Conservation (phyloP, 2,797 vertebrate species). For the Peromyscus melanophrys region DNA sequence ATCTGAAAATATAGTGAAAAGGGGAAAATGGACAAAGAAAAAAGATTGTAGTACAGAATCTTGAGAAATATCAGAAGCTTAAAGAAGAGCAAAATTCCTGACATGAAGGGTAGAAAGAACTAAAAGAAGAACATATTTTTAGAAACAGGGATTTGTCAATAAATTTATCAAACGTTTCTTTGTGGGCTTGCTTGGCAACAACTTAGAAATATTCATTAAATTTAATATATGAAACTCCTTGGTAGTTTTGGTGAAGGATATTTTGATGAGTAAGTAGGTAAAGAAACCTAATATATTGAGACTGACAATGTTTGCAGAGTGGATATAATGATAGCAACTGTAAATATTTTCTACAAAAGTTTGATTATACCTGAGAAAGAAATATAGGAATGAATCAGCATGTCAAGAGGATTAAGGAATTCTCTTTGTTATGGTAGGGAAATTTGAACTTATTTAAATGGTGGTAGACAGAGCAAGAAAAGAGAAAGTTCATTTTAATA, state of each 20-base stretch:
- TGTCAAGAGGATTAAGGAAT: neutral
- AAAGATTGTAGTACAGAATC: neutral
- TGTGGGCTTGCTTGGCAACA: neutral
- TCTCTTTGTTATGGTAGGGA: neutral
- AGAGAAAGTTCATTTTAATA: neutral
- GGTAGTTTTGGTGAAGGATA: neutral
- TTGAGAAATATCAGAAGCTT: neutral
- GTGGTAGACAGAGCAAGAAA: neutral
- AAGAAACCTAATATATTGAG: neutral
- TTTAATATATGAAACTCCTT: slow-evolving; percentile 10
- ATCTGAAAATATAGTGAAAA: slow-evolving; percentile 27
- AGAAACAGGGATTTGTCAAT: neutral
- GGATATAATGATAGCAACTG: neutral
- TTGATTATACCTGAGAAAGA: neutral
- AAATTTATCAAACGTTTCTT: neutral
- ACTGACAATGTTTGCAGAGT: neutral
- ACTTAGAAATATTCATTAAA: neutral
- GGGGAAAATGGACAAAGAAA: neutral
- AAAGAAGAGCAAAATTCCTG: neutral
- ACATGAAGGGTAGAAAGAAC: neutral
- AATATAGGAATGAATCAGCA: neutral
- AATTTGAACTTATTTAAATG: slow-evolving; percentile 9
- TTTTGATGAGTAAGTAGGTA: neutral
- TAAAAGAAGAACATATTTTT: slow-evolving; percentile 27
- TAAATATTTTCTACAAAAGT: slow-evolving; percentile 10